Conservation (phyloP, 2,888 invertebrate species). For the Pinctada fucata region DNA sequence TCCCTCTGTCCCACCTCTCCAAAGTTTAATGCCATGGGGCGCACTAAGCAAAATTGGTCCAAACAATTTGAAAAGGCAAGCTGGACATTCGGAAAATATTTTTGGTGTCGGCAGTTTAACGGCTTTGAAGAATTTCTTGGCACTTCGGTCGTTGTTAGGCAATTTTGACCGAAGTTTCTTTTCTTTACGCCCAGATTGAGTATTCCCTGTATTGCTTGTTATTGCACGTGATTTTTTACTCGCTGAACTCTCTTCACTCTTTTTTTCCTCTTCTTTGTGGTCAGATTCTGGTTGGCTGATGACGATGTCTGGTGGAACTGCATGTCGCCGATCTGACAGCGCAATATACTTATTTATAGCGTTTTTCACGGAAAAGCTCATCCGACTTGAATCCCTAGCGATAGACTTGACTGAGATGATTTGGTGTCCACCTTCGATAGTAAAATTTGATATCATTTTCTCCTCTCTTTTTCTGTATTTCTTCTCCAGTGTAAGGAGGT, state of each 20-base stretch:
- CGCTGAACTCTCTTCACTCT: not conserved
- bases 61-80: conserved; percentile 37
- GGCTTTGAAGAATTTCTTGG: conserved; percentile 16
- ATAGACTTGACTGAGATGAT: not conserved
- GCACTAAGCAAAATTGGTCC: conserved; percentile 41
- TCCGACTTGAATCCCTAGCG: not conserved
- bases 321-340: not conserved
- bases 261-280: not conserved
- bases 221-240: not conserved
- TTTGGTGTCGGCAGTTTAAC: conserved; percentile 32
- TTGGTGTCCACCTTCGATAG: conserved; percentile 4
- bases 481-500: not conserved
- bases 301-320: not conserved
- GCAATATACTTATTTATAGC: conserved; percentile 19
- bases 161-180: not conserved
- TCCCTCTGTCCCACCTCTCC: conserved; percentile 42
- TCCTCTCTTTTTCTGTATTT: conserved; percentile 6
- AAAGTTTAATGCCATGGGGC: conserved; percentile 43
- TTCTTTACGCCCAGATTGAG: not conserved
- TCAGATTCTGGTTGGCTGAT: not conserved
- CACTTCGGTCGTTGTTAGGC: not conserved
- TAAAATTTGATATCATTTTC: not conserved
- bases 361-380: conserved; percentile 12
- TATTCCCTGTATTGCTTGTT: not conserved
- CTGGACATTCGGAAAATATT: conserved; percentile 27